A percentile compares a stretch with the other conserved stretches of the same genome.
phyloP scores from a whole-genome alignment of 2,888 invertebrate species.

The Apomyelois bistriatella region DNA sequence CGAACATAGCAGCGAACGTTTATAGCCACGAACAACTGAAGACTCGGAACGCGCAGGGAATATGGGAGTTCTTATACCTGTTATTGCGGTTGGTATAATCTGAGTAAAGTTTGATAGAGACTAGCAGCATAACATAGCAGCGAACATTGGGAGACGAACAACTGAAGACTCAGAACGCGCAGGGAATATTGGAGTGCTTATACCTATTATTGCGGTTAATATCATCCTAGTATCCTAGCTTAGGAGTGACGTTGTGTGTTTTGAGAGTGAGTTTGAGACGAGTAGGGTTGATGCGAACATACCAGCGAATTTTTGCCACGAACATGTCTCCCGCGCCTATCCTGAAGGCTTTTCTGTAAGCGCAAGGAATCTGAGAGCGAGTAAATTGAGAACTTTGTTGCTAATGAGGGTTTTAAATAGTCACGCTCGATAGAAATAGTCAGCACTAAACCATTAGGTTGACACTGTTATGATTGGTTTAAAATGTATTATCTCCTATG shows the following conservation, averaged over 20 bases:
- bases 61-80: conserved; percentile 97
- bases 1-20: conserved; percentile 96
- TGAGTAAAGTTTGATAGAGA: no score
- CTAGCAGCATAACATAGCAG: conserved; percentile 98
- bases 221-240: no score
- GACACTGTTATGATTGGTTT: neutral
- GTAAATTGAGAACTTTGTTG: no score
- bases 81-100: conserved; percentile 90
- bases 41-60: conserved; percentile 98
- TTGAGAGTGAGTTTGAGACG: no score
- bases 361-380: conserved; percentile 98
- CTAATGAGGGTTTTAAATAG: no score
- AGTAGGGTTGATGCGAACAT: no score
- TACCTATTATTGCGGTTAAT: conserved; percentile 96
- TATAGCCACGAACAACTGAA: conserved; percentile 91
- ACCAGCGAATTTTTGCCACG: conserved; percentile 95
- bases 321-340: conserved; percentile 89
- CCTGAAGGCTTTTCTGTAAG: conserved; percentile 95
- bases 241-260: no score
- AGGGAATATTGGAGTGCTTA: conserved; percentile 97
- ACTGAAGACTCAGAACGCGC: conserved; percentile 97
- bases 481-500: neutral
- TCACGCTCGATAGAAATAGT: no score
- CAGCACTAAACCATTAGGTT: no score
- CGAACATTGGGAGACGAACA: conserved; percentile 93